Evolutionary conservation across 1,140 invertebrate genomes (phyloP).

Genomic region (Neotoxoptera formosana): DNA sequence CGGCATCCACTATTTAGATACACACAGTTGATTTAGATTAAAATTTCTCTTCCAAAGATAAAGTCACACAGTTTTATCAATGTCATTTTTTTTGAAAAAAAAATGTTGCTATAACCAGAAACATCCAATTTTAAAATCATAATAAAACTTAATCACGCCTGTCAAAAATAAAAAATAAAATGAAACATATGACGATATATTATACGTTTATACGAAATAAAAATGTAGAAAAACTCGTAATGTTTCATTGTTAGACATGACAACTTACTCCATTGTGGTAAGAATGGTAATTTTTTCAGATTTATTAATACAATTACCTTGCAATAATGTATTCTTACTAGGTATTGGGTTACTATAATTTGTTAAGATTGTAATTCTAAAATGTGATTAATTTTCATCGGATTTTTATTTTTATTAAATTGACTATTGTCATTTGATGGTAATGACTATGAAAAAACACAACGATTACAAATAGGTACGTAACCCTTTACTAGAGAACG

Average conservation of each 20-base stretch:
- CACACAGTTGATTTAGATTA: background rate
- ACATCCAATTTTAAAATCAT: background rate
- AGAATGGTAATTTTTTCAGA: background rate
- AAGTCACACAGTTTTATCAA: background rate
- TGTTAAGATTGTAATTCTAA: background rate
- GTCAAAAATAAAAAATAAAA: slow-evolving; percentile 5
- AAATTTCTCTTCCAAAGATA: background rate
- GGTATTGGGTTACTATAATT: background rate
- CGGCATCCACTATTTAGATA: background rate
- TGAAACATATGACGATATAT: background rate
- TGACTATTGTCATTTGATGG: too few relatives aligned
- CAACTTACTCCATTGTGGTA: background rate
- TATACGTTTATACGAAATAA: background rate
- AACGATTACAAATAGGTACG: too few relatives aligned
- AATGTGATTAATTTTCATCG: background rate
- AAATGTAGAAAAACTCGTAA: background rate
- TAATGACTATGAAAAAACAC: too few relatives aligned
- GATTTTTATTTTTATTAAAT: background rate
- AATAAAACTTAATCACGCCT: background rate
- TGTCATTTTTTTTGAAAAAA: background rate
- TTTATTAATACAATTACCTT: background rate
- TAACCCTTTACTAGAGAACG: background rate
- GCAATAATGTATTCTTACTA: background rate
- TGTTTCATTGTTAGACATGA: background rate
- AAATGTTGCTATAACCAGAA: background rate